phyloP scores from a whole-genome alignment of 64 coral and sea anemone genomes.

The Porites australiensis region DNA sequence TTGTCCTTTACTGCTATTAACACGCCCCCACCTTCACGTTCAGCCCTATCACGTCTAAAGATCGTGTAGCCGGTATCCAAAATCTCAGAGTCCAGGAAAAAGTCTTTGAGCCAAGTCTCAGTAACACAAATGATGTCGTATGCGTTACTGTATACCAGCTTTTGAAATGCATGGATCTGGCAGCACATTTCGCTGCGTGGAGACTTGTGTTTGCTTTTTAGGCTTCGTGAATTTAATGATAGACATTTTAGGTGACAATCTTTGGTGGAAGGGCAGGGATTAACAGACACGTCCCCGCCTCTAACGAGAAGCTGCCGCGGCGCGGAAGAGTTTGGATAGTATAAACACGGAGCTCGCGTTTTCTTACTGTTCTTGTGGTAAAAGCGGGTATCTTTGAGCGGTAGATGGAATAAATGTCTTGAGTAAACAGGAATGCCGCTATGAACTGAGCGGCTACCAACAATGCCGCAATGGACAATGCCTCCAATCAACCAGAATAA shows the following conservation, averaged over 20 bases:
- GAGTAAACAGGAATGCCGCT: no score
- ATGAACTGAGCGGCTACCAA: no score
- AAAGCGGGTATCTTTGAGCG: background rate
- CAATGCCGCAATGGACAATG: no score
- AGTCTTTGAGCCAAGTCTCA: conserved; percentile 8
- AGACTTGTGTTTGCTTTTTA: no score
- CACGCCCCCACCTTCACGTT: background rate
- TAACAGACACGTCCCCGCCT: conserved; percentile 19
- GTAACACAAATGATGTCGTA: conserved; percentile 34
- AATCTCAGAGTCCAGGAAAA: conserved; percentile 16
- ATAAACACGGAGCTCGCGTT: background rate
- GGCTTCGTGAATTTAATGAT: no score
- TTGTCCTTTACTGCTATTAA: conserved; percentile 1
- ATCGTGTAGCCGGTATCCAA: conserved; percentile 15
- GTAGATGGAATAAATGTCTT: background rate
- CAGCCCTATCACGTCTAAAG: background rate
- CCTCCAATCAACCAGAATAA: no score
- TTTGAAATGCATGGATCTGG: no score
- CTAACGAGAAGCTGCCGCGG: conserved; percentile 15
- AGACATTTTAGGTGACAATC: no score
- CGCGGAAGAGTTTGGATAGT: conserved; percentile 35
- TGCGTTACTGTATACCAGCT: no score
- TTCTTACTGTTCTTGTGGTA: conserved; percentile 36
- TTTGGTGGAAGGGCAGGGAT: background rate
- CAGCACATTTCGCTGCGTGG: no score